A percentile compares a stretch with the other conserved stretches of the same genome.
phyloP scores from a whole-genome alignment of 2,888 invertebrate species.

The Schrankia costaestrigalis region DNA sequence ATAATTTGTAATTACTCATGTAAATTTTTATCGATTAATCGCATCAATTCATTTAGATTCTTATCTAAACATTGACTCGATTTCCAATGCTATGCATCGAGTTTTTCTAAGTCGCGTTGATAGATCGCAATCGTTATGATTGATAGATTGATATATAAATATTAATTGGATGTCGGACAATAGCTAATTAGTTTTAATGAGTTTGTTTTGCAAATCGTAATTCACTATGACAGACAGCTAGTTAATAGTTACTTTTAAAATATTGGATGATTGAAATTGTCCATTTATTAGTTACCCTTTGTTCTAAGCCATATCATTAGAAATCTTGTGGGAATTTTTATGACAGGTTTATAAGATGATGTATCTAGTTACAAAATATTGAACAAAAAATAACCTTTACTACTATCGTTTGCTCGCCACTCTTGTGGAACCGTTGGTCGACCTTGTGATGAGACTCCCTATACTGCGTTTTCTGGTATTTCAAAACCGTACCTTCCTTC shows the following conservation, averaged over 20 bases:
- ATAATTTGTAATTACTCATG: constrained; percentile 21
- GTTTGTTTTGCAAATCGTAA: constrained; percentile 14
- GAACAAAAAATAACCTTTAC: too few species aligned
- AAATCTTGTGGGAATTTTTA: too few species aligned
- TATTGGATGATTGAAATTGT: constrained; percentile 12
- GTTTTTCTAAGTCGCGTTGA: constrained; percentile 18
- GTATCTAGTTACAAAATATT: too few species aligned
- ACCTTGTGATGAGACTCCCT: too few species aligned
- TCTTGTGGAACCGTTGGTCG: too few species aligned
- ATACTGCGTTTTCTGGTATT: too few species aligned
- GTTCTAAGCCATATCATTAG: too few species aligned
- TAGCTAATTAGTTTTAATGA: constrained; percentile 20
- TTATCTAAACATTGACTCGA: constrained; percentile 21
- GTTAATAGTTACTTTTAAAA: constrained; percentile 18
- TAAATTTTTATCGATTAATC: constrained; percentile 14
- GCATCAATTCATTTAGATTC: constrained; percentile 24
- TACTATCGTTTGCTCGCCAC: too few species aligned
- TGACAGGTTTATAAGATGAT: too few species aligned
- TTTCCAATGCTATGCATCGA: constrained; percentile 12
- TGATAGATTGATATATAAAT: constrained; percentile 17
- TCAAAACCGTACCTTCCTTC: too few species aligned
- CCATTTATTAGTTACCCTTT: too few species aligned
- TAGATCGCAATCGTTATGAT: constrained; percentile 24
- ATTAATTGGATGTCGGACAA: constrained; percentile 23
- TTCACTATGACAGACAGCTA: constrained; percentile 16